phyloP scores from a whole-genome alignment of 37 sponge, comb jelly and placozoan species.

The Geodia barretti region DNA sequence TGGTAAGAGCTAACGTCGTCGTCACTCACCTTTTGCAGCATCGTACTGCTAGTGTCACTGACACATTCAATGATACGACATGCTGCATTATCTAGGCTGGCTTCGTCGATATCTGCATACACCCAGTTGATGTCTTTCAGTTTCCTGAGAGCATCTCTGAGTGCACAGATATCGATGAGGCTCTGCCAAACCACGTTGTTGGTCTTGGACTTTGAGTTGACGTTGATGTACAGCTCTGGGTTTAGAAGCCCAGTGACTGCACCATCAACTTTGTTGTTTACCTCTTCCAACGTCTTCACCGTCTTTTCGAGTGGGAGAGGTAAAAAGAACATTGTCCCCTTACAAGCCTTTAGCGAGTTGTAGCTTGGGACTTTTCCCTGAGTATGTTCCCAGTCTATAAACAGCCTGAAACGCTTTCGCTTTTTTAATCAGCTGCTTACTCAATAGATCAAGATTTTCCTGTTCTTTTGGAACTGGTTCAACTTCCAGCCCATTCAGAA shows the following conservation, averaged over 20 bases:
- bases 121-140: constrained; percentile 59
- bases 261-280: not conserved
- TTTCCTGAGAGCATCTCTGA: constrained; percentile 25
- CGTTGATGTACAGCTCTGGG: constrained; percentile 41
- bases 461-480: constrained; percentile 49
- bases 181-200: constrained; percentile 41
- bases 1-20: constrained; percentile 56
- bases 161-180: constrained; percentile 18
- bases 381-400: constrained; percentile 56
- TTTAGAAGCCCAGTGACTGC: not conserved
- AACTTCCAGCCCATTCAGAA: constrained; percentile 62
- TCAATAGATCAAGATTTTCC: constrained; percentile 32
- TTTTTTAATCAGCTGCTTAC: constrained; percentile 51
- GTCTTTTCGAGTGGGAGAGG: constrained; percentile 50
- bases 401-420: constrained; percentile 67
- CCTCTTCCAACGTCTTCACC: constrained; percentile 28
- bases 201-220: constrained; percentile 43
- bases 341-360: constrained; percentile 49
- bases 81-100: constrained; percentile 29
- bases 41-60: constrained; percentile 19
- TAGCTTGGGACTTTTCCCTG: constrained; percentile 45
- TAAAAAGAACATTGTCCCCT: constrained; percentile 55
- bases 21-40: constrained; percentile 43
- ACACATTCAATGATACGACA: constrained; percentile 43
- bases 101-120: constrained; percentile 34